A percentile compares a stretch with the other conserved stretches of the same genome.
phyloP scores from a whole-genome alignment of 2,797 vertebrate genomes.

The Sitta carolinensis region DNA sequence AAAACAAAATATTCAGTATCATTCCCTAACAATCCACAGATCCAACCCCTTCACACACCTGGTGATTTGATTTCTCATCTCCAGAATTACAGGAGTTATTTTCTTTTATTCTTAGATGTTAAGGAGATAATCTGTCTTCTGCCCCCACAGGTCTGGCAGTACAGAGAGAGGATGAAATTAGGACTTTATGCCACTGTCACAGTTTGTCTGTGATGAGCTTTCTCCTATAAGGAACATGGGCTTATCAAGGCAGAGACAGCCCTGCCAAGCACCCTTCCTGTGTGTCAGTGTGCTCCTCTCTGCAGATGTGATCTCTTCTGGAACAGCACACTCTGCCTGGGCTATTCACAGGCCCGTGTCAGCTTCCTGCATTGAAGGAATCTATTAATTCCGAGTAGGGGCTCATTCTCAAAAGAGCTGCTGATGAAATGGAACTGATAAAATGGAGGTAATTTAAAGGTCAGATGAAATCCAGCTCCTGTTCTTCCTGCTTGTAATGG shows the following conservation, averaged over 20 bases:
- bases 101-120: neutral
- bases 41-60: neutral
- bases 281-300: neutral
- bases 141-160: neutral
- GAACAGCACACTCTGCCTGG: neutral
- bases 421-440: slow-evolving; percentile 53
- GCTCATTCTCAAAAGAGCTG: slow-evolving; percentile 33
- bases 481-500: slow-evolving; percentile 35
- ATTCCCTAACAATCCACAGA: neutral
- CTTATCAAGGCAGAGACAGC: neutral
- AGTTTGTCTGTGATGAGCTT: neutral
- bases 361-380: slow-evolving; percentile 17
- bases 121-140: neutral
- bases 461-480: slow-evolving; percentile 48
- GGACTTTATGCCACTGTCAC: neutral
- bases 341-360: neutral
- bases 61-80: neutral
- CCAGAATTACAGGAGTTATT: neutral
- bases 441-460: slow-evolving; percentile 69
- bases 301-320: neutral
- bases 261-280: neutral
- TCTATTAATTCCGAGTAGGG: slow-evolving; percentile 44
- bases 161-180: neutral
- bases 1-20: neutral
- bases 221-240: neutral